Percentiles rank a stretch among this genome's conserved stretches.
phyloP scores from a whole-genome alignment of 2,888 invertebrate species.

The Acanthosepion lycidas region DNA sequence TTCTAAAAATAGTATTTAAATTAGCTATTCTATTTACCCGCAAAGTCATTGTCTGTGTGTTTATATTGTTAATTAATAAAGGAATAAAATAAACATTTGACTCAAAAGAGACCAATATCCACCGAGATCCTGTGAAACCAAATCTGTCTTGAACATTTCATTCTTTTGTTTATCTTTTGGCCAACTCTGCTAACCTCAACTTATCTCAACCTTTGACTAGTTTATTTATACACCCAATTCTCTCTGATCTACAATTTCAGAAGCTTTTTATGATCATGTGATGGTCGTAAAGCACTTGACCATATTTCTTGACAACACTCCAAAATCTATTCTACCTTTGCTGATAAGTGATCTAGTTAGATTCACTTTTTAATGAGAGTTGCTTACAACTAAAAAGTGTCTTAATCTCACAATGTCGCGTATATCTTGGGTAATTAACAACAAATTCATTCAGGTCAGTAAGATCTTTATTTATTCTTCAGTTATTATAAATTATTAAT shows the following conservation, averaged over 20 bases:
- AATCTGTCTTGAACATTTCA: not conserved
- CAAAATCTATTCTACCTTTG: not conserved
- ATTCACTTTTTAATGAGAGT: not conserved
- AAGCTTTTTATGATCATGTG: not conserved
- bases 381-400: not conserved
- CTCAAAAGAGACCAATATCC: too few species aligned
- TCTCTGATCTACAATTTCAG: not conserved
- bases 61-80: too few species aligned
- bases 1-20: too few species aligned
- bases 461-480: not conserved
- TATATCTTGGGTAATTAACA: not conserved
- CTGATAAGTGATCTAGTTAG: not conserved
- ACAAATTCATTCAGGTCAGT: not conserved
- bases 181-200: not conserved
- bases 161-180: not conserved
- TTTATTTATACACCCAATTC: not conserved
- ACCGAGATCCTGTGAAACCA: not conserved
- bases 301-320: conserved; percentile 13
- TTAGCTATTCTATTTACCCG: too few species aligned
- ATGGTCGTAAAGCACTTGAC: not conserved
- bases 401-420: not conserved
- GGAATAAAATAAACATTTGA: too few species aligned
- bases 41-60: too few species aligned
- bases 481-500: too few species aligned
- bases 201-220: not conserved